Percentiles rank a stretch among this genome's conserved stretches.
Conservation (phyloP, 1,140 invertebrate genomes). For the Arctopsyche grandis region DNA sequence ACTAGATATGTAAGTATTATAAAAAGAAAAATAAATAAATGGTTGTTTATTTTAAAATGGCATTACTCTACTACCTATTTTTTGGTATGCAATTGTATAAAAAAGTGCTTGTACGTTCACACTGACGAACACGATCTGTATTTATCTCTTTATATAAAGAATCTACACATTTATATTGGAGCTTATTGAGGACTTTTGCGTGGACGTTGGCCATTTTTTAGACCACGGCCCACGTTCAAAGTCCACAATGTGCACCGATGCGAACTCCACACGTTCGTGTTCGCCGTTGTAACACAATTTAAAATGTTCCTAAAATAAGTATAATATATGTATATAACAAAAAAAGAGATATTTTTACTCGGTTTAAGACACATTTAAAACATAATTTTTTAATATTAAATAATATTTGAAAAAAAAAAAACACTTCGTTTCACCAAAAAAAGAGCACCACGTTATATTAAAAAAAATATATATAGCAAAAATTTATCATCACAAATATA, state of each 20-base stretch:
- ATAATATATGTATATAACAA: neutral
- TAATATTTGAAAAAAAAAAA: constrained; percentile 23
- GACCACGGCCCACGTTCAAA: too few species aligned
- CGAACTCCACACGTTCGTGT: too few species aligned
- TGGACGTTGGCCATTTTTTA: too few species aligned
- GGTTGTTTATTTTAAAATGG: neutral
- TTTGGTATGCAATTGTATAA: constrained; percentile 5
- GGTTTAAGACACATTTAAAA: too few species aligned
- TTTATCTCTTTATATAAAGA: too few species aligned
- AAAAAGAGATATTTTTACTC: neutral
- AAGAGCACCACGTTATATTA: constrained; percentile 28
- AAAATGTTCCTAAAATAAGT: neutral
- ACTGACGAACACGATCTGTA: too few species aligned
- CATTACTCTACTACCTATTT: neutral
- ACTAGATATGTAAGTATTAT: too few species aligned
- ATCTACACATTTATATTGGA: too few species aligned
- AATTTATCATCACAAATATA: constrained; percentile 18
- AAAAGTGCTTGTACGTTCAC: neutral
- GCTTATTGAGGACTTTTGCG: too few species aligned
- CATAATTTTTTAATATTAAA: constrained; percentile 3
- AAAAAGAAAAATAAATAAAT: neutral
- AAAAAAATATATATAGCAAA: constrained; percentile 18
- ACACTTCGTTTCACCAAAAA: constrained; percentile 25
- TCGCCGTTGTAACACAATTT: too few species aligned
- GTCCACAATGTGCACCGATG: too few species aligned